Evolutionary conservation across 2,888 invertebrate species (phyloP).

Genomic region (Vannuccia rotundouncinata): DNA sequence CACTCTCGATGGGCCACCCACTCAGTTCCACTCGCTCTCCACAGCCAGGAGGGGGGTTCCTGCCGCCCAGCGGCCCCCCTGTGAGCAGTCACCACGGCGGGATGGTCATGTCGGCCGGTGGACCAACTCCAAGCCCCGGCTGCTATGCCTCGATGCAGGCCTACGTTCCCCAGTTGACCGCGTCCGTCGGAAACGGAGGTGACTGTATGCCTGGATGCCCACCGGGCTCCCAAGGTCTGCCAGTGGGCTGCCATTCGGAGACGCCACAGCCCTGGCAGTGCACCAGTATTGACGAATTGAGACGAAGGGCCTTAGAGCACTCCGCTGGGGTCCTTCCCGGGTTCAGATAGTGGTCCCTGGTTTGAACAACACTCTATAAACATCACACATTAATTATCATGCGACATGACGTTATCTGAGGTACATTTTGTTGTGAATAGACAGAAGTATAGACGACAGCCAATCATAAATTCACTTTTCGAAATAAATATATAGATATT

Average conservation of each 20-base stretch:
- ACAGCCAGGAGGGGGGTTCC: not conserved
- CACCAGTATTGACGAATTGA: not conserved
- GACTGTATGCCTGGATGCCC: not conserved
- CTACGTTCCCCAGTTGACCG: constrained; percentile 3
- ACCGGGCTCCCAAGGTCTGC: not conserved
- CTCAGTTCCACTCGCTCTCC: not conserved
- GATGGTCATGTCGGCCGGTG: not conserved
- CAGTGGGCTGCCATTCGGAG: not conserved
- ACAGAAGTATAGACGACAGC: too few species aligned
- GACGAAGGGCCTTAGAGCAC: not conserved
- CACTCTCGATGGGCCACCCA: not conserved
- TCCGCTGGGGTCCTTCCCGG: not conserved
- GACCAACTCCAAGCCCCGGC: not conserved
- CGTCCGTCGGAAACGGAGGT: not conserved
- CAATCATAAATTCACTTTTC: too few species aligned
- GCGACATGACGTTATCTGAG: too few species aligned
- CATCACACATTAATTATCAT: too few species aligned
- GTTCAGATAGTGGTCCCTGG: not conserved
- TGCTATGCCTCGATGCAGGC: constrained; percentile 15
- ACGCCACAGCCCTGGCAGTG: constrained; percentile 3
- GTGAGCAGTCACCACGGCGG: not conserved
- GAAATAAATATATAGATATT: too few species aligned
- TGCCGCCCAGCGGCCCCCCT: not conserved
- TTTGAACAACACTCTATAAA: too few species aligned
- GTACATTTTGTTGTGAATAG: too few species aligned